Percentiles rank a stretch among this genome's conserved stretches.
These are phyloP conservation scores for Acanthaster planci DNA, from an alignment of 35 echinoderm and acorn worm species.

Conservation along the genomic window DNA sequence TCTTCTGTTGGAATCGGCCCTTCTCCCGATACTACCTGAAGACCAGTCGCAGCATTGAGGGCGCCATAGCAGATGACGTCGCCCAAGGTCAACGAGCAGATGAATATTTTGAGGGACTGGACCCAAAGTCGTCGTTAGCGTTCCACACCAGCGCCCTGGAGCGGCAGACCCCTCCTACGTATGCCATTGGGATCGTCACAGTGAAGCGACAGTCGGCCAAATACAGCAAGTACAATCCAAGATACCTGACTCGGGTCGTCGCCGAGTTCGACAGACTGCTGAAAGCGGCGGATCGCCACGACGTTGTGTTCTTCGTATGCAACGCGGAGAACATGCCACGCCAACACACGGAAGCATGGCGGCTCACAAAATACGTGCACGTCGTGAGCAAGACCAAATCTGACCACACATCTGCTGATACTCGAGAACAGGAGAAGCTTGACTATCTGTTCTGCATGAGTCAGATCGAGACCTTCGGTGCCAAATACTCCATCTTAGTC, in stretches of 20 bases:
- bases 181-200: slow-evolving; percentile 37
- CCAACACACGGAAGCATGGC: neutral
- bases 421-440: slow-evolving; percentile 35
- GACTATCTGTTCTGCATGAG: slow-evolving; percentile 47
- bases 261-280: slow-evolving; percentile 31
- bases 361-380: slow-evolving; percentile 22
- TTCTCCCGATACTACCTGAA: slow-evolving; percentile 36
- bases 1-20: slow-evolving; percentile 35
- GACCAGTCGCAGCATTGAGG: neutral
- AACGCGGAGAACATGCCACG: slow-evolving; percentile 16
- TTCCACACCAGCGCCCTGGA: slow-evolving; percentile 17
- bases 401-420: neutral
- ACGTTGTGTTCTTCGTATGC: slow-evolving; percentile 26
- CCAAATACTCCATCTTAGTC: slow-evolving; percentile 37
- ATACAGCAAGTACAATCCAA: neutral
- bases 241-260: slow-evolving; percentile 34
- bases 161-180: neutral
- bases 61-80: neutral
- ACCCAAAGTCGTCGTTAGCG: neutral
- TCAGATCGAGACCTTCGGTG: slow-evolving; percentile 34
- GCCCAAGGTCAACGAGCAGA: slow-evolving; percentile 2
- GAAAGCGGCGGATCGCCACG: neutral
- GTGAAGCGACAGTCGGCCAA: neutral
- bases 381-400: neutral
- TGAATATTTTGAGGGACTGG: slow-evolving; percentile 2